phyloP scores from a whole-genome alignment of 2,797 vertebrate species.

The Sylvia borin region DNA sequence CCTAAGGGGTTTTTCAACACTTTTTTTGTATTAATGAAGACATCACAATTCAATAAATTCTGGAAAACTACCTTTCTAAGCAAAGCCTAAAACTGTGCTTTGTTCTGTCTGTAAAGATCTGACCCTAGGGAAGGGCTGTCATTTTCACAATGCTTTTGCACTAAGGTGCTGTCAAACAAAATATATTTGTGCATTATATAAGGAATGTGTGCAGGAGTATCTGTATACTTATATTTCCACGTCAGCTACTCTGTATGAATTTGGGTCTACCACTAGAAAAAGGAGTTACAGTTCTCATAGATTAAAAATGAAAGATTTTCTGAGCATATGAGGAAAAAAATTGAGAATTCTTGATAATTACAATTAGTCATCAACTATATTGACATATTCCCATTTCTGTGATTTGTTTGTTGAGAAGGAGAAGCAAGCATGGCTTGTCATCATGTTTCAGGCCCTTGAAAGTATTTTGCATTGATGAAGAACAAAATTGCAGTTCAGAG shows the following conservation, averaged over 20 bases:
- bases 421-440: neutral
- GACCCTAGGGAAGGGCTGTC: neutral
- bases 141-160: neutral
- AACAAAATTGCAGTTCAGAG: neutral
- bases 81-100: neutral
- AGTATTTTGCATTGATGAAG: neutral
- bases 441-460: neutral
- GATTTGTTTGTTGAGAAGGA: neutral
- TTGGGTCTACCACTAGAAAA: neutral
- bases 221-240: neutral
- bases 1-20: neutral
- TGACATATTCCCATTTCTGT: neutral
- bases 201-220: neutral
- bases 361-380: neutral
- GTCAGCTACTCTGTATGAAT: neutral
- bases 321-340: neutral
- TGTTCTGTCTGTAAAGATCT: neutral
- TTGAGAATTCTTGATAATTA: neutral
- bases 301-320: neutral
- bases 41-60: neutral
- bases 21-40: neutral
- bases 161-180: neutral
- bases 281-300: neutral
- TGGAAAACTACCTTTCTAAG: neutral
- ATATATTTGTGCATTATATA: conserved; percentile 1